These are phyloP conservation scores for Vidua chalybeata DNA, from an alignment of 2,113 vertebrate species.

Conservation along the genomic window DNA sequence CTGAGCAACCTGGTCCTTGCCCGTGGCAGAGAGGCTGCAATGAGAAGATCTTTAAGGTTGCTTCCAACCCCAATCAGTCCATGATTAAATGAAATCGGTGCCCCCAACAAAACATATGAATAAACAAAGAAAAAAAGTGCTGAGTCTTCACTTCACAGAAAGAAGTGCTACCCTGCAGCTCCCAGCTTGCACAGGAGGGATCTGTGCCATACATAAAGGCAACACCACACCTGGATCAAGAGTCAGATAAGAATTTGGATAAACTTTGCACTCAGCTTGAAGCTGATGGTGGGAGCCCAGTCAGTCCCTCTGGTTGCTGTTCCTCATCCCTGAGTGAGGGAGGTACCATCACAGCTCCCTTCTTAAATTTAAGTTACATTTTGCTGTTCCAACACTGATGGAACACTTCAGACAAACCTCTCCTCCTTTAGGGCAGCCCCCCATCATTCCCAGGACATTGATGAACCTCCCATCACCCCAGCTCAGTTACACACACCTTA, in stretches of 20 bases:
- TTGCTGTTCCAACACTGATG: neutral
- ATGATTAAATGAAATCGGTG: neutral
- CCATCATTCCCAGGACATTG: neutral
- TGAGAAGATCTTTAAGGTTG: neutral
- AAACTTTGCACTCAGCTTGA: neutral
- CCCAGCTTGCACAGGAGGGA: neutral
- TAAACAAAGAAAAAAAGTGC: neutral
- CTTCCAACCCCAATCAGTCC: neutral
- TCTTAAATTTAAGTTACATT: neutral
- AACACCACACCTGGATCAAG: neutral
- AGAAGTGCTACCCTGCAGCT: neutral
- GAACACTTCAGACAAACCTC: neutral
- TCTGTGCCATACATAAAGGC: no score
- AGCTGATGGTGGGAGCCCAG: neutral
- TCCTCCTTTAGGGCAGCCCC: neutral
- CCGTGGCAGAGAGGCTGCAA: fast-evolving
- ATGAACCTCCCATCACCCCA: neutral
- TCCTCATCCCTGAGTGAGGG: neutral
- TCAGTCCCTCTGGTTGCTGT: neutral
- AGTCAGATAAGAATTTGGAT: neutral
- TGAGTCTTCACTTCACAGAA: neutral
- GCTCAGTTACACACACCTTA: neutral
- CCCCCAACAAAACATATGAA: neutral
- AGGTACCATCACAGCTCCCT: neutral
- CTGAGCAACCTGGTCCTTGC: neutral